Base-by-base conservation (phyloP, 2,113 vertebrate genomes). In the Odontophorus gujanensis region DNA sequence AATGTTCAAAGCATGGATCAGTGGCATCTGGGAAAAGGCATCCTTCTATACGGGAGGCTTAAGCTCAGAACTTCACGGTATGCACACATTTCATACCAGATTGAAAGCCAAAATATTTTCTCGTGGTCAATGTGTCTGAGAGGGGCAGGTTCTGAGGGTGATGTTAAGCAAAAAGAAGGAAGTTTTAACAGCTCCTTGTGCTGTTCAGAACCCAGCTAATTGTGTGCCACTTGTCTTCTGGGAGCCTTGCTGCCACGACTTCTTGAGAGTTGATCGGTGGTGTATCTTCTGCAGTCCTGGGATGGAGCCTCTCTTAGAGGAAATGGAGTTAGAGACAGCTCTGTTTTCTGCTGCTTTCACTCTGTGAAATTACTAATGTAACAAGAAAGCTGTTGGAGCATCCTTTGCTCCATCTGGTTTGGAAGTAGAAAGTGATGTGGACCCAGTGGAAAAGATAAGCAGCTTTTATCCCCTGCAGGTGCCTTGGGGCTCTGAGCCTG, bases 311-410 rank as follows among this genome's bases (percentile, higher is more conserved):
- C 51, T 66, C 18, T 34, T 57, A 55, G 59, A 17, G 80, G 59
- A 71, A 45, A 42, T 74, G 63, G 57, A 88, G 66, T 65, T 65
- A 19, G 58, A 89, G 28, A 22, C 80, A 81, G 65, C 30, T 90
- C 57, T n/a, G 7, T 83, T 85, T 92, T 85, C 76, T 86, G 65
- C 80, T 86, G 76, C 38, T 66, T 85, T 85, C 15, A 77, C 25
- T 73, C 26, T 40, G 16, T 5, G 40, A 58, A 55, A 16, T 53
- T 0, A 1, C 28, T 67, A 57, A 18, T 48, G 25, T 9, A 43
- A 9, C 11, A 32, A 50, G 59, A 83, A 90, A 40, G 76, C 48
- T 75, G 50, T 38, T 26, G 62, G 36, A 68, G 61, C 28, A 76
- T n/a, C 32, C 43, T 68, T 69, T 2, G 7, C 42, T 74, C 19